Evolutionary conservation across 35 echinoderm and acorn worm species (phyloP).

Genomic region (Stichopus chloronotus): DNA sequence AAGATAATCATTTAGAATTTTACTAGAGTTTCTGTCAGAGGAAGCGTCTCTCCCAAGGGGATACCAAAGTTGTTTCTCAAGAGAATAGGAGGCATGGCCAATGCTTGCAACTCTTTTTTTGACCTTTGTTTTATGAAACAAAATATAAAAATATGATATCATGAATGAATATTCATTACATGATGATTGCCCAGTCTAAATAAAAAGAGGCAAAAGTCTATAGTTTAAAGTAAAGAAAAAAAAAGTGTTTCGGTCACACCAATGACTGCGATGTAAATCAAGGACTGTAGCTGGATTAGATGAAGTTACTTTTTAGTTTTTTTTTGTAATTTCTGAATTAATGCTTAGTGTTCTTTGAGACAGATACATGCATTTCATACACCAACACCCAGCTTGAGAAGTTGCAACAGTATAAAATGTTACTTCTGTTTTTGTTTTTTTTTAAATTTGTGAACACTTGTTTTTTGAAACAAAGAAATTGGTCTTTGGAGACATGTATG

Average conservation of each 20-base stretch:
- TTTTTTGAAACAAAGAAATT: conserved; percentile 10
- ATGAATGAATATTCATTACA: conserved; percentile 10
- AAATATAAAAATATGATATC: neutral
- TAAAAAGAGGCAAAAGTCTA: neutral
- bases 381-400: no score
- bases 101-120: neutral
- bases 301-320: no score
- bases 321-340: no score
- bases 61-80: neutral
- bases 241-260: no score
- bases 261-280: no score
- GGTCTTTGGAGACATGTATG: no score
- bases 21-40: neutral
- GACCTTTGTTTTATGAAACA: neutral
- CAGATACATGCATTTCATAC: no score
- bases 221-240: neutral
- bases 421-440: neutral
- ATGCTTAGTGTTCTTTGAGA: no score
- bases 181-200: neutral
- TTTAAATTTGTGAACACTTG: neutral
- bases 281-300: no score
- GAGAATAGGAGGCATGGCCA: neutral
- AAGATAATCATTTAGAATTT: conserved; percentile 1
- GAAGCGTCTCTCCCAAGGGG: conserved; percentile 1
- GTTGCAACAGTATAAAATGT: no score